A percentile compares a stretch with the other conserved stretches of the same genome.
Evolutionary conservation across 2,888 invertebrate species (phyloP).

Genomic region (Punctoribates punctum): DNA sequence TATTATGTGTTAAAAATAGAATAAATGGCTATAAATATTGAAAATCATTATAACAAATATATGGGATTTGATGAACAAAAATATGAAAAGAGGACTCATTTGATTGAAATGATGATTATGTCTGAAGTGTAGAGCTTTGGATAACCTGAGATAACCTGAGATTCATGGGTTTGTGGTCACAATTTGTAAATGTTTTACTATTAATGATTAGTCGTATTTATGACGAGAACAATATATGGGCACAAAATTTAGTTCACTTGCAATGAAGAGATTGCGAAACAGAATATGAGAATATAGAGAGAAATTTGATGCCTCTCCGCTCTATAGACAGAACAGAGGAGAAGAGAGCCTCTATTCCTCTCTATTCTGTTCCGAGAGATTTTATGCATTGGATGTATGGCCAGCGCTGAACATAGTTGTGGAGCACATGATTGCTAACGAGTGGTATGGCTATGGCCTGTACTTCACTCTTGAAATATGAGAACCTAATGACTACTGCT

Average conservation of each 20-base stretch:
- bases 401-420: neutral
- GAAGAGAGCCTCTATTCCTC: neutral
- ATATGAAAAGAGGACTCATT: too few species aligned
- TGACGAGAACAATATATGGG: neutral
- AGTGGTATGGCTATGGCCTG: constrained; percentile 1
- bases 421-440: constrained; percentile 21
- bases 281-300: constrained; percentile 26
- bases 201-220: constrained; percentile 21
- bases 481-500: constrained; percentile 34
- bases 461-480: constrained; percentile 18
- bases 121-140: too few species aligned
- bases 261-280: constrained; percentile 27
- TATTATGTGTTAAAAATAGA: too few species aligned
- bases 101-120: too few species aligned
- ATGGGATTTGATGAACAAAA: too few species aligned
- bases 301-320: constrained; percentile 31
- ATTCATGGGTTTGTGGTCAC: neutral
- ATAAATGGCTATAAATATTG: too few species aligned
- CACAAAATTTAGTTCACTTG: neutral
- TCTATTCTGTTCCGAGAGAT: neutral
- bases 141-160: too few species aligned
- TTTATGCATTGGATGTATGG: neutral
- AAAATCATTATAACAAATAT: too few species aligned
- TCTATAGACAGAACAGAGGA: neutral
- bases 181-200: neutral